Percentiles rank a stretch among this genome's conserved stretches.
Evolutionary conservation across 2,797 vertebrate species (phyloP).

Genomic region (Anomalospiza imberbis): DNA sequence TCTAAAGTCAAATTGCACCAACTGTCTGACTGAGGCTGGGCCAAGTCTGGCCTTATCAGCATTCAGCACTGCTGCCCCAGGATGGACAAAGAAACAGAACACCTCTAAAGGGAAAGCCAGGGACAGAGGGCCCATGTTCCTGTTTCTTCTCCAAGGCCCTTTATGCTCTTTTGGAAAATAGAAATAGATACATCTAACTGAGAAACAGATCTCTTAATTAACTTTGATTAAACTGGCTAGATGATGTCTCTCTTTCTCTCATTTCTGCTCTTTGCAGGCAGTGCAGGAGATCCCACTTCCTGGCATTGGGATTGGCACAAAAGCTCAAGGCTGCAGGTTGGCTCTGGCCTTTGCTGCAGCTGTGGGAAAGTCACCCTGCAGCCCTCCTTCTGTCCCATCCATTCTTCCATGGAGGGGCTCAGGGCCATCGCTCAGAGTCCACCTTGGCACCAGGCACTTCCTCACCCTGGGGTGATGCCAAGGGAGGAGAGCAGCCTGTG

Average conservation of each 20-base stretch:
- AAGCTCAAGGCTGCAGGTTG: background rate
- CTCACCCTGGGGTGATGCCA: too few species aligned
- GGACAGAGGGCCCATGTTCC: background rate
- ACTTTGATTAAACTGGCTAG: background rate
- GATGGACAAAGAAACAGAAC: background rate
- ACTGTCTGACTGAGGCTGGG: conserved; percentile 35
- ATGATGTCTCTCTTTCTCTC: background rate
- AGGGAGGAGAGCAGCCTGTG: background rate
- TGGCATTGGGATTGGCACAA: background rate
- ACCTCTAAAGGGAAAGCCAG: background rate
- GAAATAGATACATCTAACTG: background rate
- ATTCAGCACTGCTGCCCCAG: conserved; percentile 22
- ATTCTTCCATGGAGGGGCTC: background rate
- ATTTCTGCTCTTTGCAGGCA: background rate
- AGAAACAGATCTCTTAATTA: background rate
- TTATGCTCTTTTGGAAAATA: background rate
- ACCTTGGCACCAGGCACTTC: background rate
- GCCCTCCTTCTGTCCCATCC: background rate
- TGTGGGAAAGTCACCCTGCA: background rate
- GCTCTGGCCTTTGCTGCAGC: background rate
- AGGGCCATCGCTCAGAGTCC: background rate
- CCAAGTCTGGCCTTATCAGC: conserved; percentile 49
- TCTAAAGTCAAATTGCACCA: conserved; percentile 47
- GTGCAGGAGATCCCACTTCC: background rate
- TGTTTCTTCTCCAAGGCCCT: background rate